Evolutionary conservation across 2,888 invertebrate species (phyloP).

Genomic region (Hyposoter dolosus): DNA sequence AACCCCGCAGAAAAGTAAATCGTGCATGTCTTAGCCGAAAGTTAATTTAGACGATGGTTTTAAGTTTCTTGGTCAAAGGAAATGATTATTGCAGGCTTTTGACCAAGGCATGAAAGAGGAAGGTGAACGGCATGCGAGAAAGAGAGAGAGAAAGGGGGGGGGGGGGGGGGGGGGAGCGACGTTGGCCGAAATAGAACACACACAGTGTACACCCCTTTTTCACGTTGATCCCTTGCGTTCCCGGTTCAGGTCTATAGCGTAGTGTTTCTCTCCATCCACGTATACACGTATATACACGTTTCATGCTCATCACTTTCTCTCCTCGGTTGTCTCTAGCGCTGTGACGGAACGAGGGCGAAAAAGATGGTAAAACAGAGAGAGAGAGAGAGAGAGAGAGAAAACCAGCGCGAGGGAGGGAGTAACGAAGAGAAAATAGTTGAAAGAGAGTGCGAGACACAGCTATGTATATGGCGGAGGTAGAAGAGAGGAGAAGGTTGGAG

Average conservation of each 20-base stretch:
- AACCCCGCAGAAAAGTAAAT: not conserved
- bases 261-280: not conserved
- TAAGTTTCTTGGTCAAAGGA: not conserved
- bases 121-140: not conserved
- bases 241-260: not conserved
- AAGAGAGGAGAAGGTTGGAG: slow-evolving; percentile 62
- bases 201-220: slow-evolving; percentile 26
- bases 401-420: slow-evolving; percentile 39
- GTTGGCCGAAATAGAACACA: slow-evolving; percentile 27
- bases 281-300: slow-evolving; percentile 52
- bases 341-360: slow-evolving; percentile 80
- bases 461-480: slow-evolving; percentile 72
- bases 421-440: slow-evolving; percentile 4
- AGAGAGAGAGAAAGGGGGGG: not conserved
- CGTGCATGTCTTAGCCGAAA: not conserved
- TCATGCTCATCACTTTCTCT: slow-evolving; percentile 77
- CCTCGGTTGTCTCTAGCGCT: slow-evolving; percentile 77
- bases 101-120: slow-evolving; percentile 11
- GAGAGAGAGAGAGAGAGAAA: slow-evolving; percentile 73
- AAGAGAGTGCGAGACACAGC: slow-evolving; percentile 34
- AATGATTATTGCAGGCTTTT: slow-evolving; percentile 10
- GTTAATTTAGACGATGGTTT: slow-evolving; percentile 12
- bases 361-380: slow-evolving; percentile 81
- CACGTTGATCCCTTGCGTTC: slow-evolving; percentile 9
- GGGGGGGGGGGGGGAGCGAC: not conserved